Percentiles rank a stretch among this genome's conserved stretches.
These are phyloP conservation scores for Ceriagrion tenellum DNA, from an alignment of 2,888 invertebrate genomes.

Conservation along the genomic window DNA sequence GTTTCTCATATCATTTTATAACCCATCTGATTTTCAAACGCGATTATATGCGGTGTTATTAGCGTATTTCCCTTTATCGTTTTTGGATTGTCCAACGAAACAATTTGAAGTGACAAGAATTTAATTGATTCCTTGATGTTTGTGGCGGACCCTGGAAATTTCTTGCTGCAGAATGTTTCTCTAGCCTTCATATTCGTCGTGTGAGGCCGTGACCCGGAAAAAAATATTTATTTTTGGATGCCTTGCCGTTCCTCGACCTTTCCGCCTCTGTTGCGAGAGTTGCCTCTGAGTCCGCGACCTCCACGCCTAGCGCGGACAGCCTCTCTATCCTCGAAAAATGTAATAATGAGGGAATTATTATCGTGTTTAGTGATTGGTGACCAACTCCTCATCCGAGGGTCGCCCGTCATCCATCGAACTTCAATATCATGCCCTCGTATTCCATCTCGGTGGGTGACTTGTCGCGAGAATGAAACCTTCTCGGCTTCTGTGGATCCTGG, in stretches of 20 bases:
- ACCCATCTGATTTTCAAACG: too few species aligned
- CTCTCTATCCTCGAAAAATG: background rate
- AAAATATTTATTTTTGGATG: background rate
- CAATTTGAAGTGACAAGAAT: background rate
- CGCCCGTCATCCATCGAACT: background rate
- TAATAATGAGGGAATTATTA: background rate
- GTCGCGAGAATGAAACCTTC: too few species aligned
- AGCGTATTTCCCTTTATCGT: background rate
- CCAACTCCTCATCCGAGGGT: background rate
- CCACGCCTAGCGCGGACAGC: background rate
- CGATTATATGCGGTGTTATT: background rate
- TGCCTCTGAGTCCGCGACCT: background rate
- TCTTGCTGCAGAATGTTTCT: background rate
- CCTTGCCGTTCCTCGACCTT: background rate
- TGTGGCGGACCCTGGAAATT: background rate
- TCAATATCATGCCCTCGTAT: background rate
- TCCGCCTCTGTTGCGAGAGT: background rate
- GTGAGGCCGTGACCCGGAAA: background rate
- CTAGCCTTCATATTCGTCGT: background rate
- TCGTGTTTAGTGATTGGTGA: background rate
- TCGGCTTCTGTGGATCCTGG: too few species aligned
- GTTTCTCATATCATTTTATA: too few species aligned
- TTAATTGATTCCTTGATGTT: background rate
- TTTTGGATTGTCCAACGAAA: background rate
- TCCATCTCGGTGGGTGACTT: too few species aligned